A percentile compares a stretch with the other conserved stretches of the same genome.
Conservation (phyloP, 2,797 vertebrate genomes). For the Perdix hodgsoniae region DNA sequence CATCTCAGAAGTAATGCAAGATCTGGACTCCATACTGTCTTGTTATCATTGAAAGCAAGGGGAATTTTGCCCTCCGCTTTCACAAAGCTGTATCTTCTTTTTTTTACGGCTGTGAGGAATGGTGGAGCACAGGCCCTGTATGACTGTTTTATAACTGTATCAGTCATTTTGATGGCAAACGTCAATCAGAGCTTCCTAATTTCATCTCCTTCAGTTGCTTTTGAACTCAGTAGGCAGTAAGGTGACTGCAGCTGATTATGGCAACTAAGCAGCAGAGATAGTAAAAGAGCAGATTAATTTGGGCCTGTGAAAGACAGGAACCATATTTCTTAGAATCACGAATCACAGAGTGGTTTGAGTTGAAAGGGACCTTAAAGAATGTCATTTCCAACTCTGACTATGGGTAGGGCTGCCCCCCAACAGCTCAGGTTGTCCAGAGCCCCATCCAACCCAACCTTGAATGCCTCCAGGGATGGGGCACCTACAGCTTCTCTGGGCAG, state of each 20-base stretch:
- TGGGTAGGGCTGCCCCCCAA: not conserved
- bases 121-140: not conserved
- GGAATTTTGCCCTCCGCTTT: not conserved
- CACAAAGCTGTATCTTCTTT: not conserved
- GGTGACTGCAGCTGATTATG: not conserved
- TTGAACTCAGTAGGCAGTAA: accelerated
- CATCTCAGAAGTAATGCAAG: accelerated
- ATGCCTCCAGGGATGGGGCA: not conserved
- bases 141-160: not conserved
- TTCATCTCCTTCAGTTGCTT: accelerated
- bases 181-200: not conserved
- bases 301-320: not conserved
- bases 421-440: not conserved
- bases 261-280: not conserved
- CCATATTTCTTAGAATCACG: not conserved
- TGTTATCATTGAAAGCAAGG: accelerated
- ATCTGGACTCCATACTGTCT: not conserved
- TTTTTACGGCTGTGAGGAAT: not conserved
- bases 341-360: not conserved
- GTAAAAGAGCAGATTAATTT: not conserved
- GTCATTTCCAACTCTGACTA: too few relatives aligned
- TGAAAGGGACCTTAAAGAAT: not conserved
- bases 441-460: not conserved
- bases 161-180: not conserved
- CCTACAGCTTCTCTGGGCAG: not conserved